Evolutionary conservation across 2,797 vertebrate species (phyloP), one percentile per base, ranked within the genome.

Genomic region (Sebastes nivosus): DNA sequence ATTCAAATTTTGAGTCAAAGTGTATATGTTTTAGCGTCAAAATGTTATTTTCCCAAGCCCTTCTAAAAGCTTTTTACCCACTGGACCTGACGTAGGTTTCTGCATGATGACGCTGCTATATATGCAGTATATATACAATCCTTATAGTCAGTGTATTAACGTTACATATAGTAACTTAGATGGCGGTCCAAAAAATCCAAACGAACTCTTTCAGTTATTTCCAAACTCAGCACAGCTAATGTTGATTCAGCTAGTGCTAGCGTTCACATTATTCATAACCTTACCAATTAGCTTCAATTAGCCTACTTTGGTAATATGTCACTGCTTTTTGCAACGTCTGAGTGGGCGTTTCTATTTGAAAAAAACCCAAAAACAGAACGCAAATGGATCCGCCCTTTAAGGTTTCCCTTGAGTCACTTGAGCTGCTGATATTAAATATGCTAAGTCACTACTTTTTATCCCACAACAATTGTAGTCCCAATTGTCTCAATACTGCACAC

Each of bases 351-450:
- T 52, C 46, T n/a, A 52, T 52, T 52, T 52, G 46, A 20, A 50
- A 20, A 50, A 50, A 50, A 38, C n/a, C n/a, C n/a, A 46, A 46
- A 46, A 46, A 46, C 16, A 46, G 42, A 46, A 46, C 16, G 42
- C 16, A 18, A 7, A 46, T 46, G 42, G 42, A 46, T 16, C 42
- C 7, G 16, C 42, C 16, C 42, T 46, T 46, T 18, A 46, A 46
- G 1, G 60, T 42, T 77, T 70, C 52, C 57, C 6, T 46, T 42
- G n/a, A 20, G 68, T 65, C 22, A 46, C 64, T 60, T 55, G 61
- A 82, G 61, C 67, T 72, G 25, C 20, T 67, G 27, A 27, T 76
- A 52, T 68, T 69, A 30, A 65, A 69, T 32, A 59, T 57, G 8
- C 42, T 55, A 69, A 60, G 32, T 61, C 34, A 52, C 52, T 59